Evolutionary conservation across 30 jellyfish, hydroid and myxozoan genomes (phyloP), one percentile per base, ranked within the genome.

Genomic region (Nemopilema nomurai): DNA sequence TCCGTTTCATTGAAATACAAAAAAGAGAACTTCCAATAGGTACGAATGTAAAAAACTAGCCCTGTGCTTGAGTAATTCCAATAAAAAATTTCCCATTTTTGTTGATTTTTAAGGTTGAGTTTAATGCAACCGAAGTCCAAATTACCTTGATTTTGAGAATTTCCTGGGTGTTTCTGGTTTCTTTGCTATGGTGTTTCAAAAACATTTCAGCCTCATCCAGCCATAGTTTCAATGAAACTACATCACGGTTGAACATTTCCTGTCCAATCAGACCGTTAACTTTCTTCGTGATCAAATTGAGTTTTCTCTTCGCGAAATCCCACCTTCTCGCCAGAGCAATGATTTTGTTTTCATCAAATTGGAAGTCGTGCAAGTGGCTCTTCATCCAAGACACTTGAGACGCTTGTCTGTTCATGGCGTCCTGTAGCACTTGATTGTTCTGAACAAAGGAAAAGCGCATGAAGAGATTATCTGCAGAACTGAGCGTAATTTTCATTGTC

Each of bases 381-480:
- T 62, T 87, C 96, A 87, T 79, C 96, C 96, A 87, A 0, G 90
- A 32, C 16, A 87, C 81, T 18, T 77, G 90, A 21, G 90, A 75
- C 7, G 75, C 77, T 28, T 87, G 96, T 66, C 83, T 79, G 71
- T 49, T 74, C 9, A 74, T 62, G 18, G 79, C 32, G 41, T 64
- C 93, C 41, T 62, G 75, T 72, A 84, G 74, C 16, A 71, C 53
- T 49, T 66, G 87, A 62, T 72, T 24, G 50, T 84, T 74, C 93
- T 84, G 64, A 3, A 3, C 57, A 41, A 41, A 28, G 9, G 13
- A 8, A 69, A 21, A 29, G 24, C 13, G 6, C 9, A 24, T 69
- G 13, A 24, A 69, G 6, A 18, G 30, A 13, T 69, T 1, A 69
- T 69, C 53, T 24, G 30, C 8, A 29, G n/a, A 19, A 63, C 27